A percentile compares a stretch with the other conserved stretches of the same genome.
phyloP scores from a whole-genome alignment of 1,140 invertebrate genomes.

The Aphis gossypii region DNA sequence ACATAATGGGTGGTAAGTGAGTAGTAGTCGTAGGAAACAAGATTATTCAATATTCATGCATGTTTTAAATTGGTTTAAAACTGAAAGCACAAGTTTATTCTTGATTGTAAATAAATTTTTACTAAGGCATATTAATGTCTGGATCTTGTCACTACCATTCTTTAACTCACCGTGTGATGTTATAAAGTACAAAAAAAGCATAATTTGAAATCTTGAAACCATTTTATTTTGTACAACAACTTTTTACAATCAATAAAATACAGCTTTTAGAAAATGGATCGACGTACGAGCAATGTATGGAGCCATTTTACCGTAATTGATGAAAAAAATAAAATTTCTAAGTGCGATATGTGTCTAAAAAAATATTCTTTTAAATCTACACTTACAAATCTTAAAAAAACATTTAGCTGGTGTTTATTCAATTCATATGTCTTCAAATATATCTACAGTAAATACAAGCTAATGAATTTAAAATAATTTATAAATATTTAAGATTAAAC shows the following conservation, averaged over 20 bases:
- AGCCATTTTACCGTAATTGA: not conserved
- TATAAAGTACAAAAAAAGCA: not conserved
- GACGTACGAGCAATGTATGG: not conserved
- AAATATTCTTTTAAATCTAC: too few species aligned
- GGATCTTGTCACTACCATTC: not conserved
- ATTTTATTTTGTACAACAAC: not conserved
- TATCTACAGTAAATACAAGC: not conserved
- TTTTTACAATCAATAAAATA: not conserved
- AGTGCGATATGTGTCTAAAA: not conserved
- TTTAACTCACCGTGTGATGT: not conserved
- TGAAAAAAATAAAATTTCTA: not conserved
- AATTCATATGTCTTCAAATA: not conserved
- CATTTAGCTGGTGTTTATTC: not conserved
- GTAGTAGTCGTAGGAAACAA: not conserved
- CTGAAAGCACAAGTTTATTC: not conserved
- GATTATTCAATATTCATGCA: not conserved
- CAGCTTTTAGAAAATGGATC: not conserved
- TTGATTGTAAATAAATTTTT: not conserved
- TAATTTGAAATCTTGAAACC: not conserved
- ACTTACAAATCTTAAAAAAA: not conserved
- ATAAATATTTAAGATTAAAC: not conserved
- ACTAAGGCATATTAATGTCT: not conserved
- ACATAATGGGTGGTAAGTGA: too few species aligned
- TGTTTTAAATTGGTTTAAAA: conserved; percentile 18
- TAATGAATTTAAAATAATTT: not conserved